Conservation (phyloP, 2,797 vertebrate species). For the Micropoecilia bifurca region DNA sequence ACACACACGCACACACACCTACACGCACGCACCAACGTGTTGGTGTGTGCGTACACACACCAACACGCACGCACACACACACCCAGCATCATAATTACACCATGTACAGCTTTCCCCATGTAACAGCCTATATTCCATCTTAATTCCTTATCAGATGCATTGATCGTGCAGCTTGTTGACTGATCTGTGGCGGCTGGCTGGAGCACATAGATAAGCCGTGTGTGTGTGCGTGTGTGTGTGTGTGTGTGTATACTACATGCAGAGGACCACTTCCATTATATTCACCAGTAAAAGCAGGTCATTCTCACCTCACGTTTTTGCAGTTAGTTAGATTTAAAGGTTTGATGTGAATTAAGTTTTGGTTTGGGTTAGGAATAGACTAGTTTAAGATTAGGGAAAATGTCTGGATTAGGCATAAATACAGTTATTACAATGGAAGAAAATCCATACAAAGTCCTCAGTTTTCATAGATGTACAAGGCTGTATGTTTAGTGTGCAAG, state of each 20-base stretch:
- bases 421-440: too few relatives aligned
- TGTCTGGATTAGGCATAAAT: neutral
- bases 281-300: too few relatives aligned
- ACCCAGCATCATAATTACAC: constrained; percentile 94
- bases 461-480: neutral
- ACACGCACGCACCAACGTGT: constrained; percentile 71
- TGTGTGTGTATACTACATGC: constrained; percentile 59
- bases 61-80: constrained; percentile 94
- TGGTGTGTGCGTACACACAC: too few relatives aligned
- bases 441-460: too few relatives aligned
- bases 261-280: too few relatives aligned
- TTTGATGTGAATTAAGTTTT: neutral
- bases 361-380: neutral
- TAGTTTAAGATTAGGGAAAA: neutral
- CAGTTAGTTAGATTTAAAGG: neutral
- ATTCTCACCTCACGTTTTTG: neutral
- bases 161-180: constrained; percentile 92
- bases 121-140: constrained; percentile 98
- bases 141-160: constrained; percentile 99
- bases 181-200: constrained; percentile 97
- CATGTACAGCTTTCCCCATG: constrained; percentile 94
- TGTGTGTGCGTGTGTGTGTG: constrained; percentile 64
- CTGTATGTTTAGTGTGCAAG: neutral
- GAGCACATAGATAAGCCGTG: constrained; percentile 93
- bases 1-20: constrained; percentile 67